A percentile compares a stretch with the other conserved stretches of the same genome.
These are phyloP conservation scores for Eurytoma adleriae DNA, from an alignment of 2,888 invertebrate species.

Conservation along the genomic window DNA sequence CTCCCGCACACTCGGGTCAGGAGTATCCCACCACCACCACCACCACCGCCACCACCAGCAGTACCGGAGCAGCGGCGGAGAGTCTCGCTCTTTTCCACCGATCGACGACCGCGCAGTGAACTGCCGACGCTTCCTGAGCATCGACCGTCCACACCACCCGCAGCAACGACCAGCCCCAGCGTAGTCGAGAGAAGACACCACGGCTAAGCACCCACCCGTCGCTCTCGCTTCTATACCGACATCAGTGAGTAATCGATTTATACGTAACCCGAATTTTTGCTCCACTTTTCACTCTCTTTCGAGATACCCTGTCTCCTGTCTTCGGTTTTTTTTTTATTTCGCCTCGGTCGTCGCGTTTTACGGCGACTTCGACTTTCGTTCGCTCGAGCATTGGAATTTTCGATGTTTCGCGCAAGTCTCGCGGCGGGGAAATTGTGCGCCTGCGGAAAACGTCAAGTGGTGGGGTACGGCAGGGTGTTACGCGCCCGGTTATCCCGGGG, in stretches of 20 bases:
- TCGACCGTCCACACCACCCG: constrained; percentile 31
- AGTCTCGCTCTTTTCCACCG: constrained; percentile 34
- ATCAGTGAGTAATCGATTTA: constrained; percentile 51
- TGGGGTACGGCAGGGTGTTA: not conserved
- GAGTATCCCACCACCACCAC: constrained; percentile 5
- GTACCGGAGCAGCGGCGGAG: constrained; percentile 30
- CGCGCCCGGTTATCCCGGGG: not conserved
- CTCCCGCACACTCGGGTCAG: not conserved
- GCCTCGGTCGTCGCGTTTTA: not conserved
- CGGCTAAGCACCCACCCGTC: not conserved
- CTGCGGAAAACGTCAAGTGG: not conserved
- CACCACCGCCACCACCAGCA: constrained; percentile 20
- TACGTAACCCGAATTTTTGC: constrained; percentile 42
- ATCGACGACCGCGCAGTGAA: constrained; percentile 55
- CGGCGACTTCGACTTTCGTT: not conserved
- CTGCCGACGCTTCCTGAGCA: constrained; percentile 53
- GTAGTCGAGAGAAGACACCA: no score
- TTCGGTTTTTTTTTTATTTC: not conserved
- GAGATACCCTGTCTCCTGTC: not conserved
- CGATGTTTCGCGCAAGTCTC: not conserved
- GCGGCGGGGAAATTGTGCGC: not conserved
- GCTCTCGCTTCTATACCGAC: constrained; percentile 24
- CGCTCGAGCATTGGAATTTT: not conserved
- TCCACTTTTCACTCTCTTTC: constrained; percentile 28
- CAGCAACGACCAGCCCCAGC: no score